phyloP scores from a whole-genome alignment of 2,888 invertebrate species.

The Furcula furcula region DNA sequence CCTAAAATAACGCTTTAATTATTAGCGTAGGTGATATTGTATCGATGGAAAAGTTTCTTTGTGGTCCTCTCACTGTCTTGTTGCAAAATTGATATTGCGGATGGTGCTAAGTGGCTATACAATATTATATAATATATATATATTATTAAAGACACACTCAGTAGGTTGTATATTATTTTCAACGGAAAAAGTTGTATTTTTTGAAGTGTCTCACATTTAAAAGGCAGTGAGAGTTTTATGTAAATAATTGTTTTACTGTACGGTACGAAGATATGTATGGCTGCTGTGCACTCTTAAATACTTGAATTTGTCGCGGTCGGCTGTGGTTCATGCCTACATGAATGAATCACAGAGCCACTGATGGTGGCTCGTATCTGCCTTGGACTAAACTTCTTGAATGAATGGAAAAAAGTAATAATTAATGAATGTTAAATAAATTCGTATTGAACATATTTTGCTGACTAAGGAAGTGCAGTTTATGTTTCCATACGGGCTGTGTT shows the following conservation, averaged over 20 bases:
- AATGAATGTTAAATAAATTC: no score
- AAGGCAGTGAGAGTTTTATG: conserved; percentile 65
- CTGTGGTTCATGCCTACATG: conserved; percentile 33
- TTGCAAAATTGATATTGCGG: conserved; percentile 29
- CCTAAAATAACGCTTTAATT: conserved; percentile 65
- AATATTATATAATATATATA: conserved; percentile 14
- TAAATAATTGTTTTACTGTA: conserved; percentile 61
- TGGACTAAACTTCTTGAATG: no score
- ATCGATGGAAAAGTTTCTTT: conserved; percentile 77
- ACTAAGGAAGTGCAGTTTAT: no score
- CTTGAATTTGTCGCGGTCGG: conserved; percentile 47
- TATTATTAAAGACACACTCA: conserved; percentile 33
- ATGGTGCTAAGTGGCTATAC: conserved; percentile 59
- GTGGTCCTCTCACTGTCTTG: conserved; percentile 62
- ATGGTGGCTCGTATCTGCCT: not conserved
- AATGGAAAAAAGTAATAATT: no score
- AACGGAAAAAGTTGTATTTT: conserved; percentile 25
- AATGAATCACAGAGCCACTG: not conserved
- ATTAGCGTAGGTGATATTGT: conserved; percentile 65
- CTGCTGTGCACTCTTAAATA: conserved; percentile 58
- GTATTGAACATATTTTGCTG: no score
- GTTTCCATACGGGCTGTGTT: no score
- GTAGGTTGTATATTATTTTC: conserved; percentile 46
- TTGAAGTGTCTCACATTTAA: conserved; percentile 15
- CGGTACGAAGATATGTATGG: conserved; percentile 51